These are phyloP conservation scores for Protaetia brevitarsis DNA, from an alignment of 1,140 invertebrate genomes.

Conservation along the genomic window DNA sequence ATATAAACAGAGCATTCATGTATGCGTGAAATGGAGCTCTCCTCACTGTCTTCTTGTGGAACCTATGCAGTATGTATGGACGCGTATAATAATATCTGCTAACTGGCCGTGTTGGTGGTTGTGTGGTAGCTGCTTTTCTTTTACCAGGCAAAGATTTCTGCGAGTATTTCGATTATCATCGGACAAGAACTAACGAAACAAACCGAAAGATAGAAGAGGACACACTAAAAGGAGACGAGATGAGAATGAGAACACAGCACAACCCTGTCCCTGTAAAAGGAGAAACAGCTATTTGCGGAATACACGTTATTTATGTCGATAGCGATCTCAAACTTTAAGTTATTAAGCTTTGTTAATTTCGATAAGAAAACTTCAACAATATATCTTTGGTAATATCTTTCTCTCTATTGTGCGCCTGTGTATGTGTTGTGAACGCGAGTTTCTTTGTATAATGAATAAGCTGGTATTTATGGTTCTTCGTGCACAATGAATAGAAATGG, in stretches of 20 bases:
- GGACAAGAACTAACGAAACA: background rate
- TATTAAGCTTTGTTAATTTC: constrained; percentile 18
- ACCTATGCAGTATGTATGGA: background rate
- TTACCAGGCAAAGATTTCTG: background rate
- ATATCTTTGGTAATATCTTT: constrained; percentile 11
- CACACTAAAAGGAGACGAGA: background rate
- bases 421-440: background rate
- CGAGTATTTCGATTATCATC: no score
- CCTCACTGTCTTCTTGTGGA: background rate
- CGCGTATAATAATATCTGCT: constrained; percentile 9
- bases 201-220: background rate
- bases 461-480: background rate
- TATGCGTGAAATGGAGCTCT: background rate
- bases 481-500: constrained; percentile 15
- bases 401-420: constrained; percentile 1
- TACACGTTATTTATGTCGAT: constrained; percentile 16
- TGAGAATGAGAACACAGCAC: constrained; percentile 4
- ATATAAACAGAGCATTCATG: background rate
- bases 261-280: background rate
- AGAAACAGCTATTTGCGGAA: constrained; percentile 8
- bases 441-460: constrained; percentile 14
- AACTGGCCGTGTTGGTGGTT: no score
- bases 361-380: constrained; percentile 18
- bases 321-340: constrained; percentile 16
- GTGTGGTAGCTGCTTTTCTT: background rate